Evolutionary conservation across 2,888 invertebrate genomes (phyloP), one percentile per base, ranked within the genome.

Genomic region (Ametastegia equiseti): DNA sequence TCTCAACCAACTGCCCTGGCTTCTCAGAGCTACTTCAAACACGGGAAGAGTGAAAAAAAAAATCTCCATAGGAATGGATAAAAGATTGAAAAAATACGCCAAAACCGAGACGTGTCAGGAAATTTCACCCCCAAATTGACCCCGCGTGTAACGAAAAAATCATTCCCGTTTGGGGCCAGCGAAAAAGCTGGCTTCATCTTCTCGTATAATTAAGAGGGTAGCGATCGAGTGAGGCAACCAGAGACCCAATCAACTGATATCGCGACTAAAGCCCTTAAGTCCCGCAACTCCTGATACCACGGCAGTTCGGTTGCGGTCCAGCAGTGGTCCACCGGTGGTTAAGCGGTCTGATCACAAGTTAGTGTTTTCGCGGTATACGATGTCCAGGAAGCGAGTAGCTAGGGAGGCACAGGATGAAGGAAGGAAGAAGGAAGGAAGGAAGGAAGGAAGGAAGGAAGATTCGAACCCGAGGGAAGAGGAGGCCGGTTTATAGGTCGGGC

Each of bases 181-280:
- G 57, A 42, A 27, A 42, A 45, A 15, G 42, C 57, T 78, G 78
- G 23, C 27, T 60, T 78, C 78, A 78, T 78, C 78, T 78, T 78
- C 60, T 60, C 75, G 75, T 50, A 78, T 63, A 42, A 78, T 78
- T 78, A 78, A 78, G 78, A 78, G 78, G 63, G 27, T 54, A 13
- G 60, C 78, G 78, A 78, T 78, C 78, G 78, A 78, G 78, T 78
- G 78, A 77, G 63, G 42, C 78, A 23, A 78, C 60, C 78, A 78
- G 85, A 88, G 89, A 91, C 88, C 90, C 90, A 91, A 91, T 91
- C 90, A 91, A 91, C 90, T 90, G 91, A 91, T 91, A 91, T 90
- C 91, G 89, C 87, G 86, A 82, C 88, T 88, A 90, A 88, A 88
- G 88, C 87, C 87, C 88, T 86, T 86, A 89, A 88, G 88, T 88